Base-by-base conservation (phyloP, 2,113 vertebrate species). In the Melanostigma gelatinosum region DNA sequence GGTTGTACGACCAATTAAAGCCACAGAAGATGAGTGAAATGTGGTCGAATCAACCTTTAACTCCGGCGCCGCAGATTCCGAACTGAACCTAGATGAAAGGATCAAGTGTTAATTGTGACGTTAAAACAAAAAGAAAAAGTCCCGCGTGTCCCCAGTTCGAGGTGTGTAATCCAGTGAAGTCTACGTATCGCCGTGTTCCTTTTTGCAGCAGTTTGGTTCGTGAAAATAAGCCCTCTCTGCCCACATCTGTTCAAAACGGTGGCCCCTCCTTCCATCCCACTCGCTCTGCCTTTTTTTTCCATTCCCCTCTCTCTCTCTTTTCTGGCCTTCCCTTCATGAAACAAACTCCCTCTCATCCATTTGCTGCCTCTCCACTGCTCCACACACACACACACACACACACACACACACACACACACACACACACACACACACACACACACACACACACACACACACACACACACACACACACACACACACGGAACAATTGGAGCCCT, bases 221-320 rank as follows among this genome's bases (percentile, higher is more conserved):
- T 12, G 77, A 87, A 91, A 92, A 86, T 80, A 63, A 16, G 34
- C 62, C 55, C 44, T 3, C 72, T 87, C 87, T 86, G 82, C 82
- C 90, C 90, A 90, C 91, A 70, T 83, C 70, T 52, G 94, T 86
- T 91, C 77, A 71, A 65, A 40, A 55, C 67, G 84, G 77, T 81
- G 89, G 85, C 85, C 90, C 76, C 82, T 85, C 85, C 85, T 85
- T 84, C 67, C 46, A 60, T 68, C 77, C 64, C 66, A 72, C 84
- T 84, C 92, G 58, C 61, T 60, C 66, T 86, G 80, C 69, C 0
- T 82, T 79, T 80, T 77, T 72, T 69, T 79, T 79, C 80, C 34
- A 46, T 70, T 52, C 44, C 69, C 61, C 55, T 18, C 76, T 69
- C 68, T 27, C 80, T 80, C 91, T 55, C 66, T 42, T 70, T 79